phyloP scores from a whole-genome alignment of 2,888 invertebrate genomes.

The Caenorhabditis sp. region DNA sequence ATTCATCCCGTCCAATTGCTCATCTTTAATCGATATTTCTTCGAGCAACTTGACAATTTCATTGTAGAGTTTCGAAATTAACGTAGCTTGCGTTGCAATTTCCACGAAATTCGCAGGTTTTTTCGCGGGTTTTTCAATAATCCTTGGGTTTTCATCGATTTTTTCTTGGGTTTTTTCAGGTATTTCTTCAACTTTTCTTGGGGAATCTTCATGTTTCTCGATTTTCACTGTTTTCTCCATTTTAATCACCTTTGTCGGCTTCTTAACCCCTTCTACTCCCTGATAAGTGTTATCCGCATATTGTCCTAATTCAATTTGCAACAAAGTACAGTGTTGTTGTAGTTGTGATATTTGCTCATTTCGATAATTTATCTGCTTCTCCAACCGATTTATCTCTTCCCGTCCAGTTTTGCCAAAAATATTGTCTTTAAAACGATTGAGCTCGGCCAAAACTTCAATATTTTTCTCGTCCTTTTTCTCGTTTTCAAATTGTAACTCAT shows the following conservation, averaged over 20 bases:
- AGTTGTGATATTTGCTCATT: slow-evolving; percentile 65
- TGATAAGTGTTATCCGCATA: slow-evolving; percentile 26
- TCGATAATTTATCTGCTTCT: slow-evolving; percentile 61
- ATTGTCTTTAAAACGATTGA: slow-evolving; percentile 41
- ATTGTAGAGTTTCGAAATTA: slow-evolving; percentile 57
- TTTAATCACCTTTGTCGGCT: slow-evolving; percentile 2
- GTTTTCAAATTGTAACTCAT: slow-evolving; percentile 23
- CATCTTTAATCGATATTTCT: slow-evolving; percentile 54
- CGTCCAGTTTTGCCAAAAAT: slow-evolving; percentile 55
- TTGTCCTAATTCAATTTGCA: slow-evolving; percentile 56
- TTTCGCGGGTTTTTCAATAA: neutral
- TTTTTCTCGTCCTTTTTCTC: slow-evolving; percentile 41
- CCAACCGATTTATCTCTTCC: slow-evolving; percentile 53
- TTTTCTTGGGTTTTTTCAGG: slow-evolving; percentile 9
- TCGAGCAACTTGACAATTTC: slow-evolving; percentile 54
- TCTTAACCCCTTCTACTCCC: slow-evolving; percentile 1
- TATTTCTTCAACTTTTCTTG: neutral
- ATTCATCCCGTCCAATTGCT: slow-evolving; percentile 42
- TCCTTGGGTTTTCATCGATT: neutral
- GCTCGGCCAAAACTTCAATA: slow-evolving; percentile 32
- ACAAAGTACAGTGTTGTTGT: slow-evolving; percentile 59
- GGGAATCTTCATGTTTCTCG: slow-evolving; percentile 3
- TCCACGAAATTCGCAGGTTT: slow-evolving; percentile 23
- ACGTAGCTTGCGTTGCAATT: slow-evolving; percentile 46
- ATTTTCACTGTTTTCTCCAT: neutral